Evolutionary conservation across 2,113 vertebrate species (phyloP).

Genomic region (Pithys albifrons): DNA sequence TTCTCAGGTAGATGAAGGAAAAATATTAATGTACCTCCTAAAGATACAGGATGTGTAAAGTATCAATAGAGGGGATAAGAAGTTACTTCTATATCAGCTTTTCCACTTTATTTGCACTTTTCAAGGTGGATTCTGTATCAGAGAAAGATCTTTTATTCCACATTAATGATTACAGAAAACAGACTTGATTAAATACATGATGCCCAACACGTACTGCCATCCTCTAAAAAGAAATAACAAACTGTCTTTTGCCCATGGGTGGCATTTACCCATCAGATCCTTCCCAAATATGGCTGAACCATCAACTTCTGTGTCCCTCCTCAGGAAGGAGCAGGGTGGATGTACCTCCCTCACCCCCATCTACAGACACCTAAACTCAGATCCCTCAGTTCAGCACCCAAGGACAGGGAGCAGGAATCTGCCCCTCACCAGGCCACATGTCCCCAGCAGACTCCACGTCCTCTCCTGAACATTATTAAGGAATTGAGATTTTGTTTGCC

Average conservation of each 20-base stretch:
- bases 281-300: background rate
- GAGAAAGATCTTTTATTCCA: background rate
- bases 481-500: background rate
- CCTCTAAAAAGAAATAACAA: background rate
- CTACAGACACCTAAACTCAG: background rate
- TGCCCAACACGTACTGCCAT: background rate
- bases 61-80: background rate
- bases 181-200: background rate
- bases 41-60: background rate
- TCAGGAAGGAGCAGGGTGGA: background rate
- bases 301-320: background rate
- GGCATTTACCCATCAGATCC: background rate
- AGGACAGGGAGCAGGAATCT: background rate
- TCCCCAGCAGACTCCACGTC: background rate
- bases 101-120: background rate
- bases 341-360: background rate
- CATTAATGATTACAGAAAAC: background rate
- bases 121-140: background rate
- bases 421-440: background rate
- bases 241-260: background rate
- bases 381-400: background rate
- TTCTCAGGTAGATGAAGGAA: background rate
- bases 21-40: background rate
- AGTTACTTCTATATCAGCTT: background rate
- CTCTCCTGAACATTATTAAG: background rate